A percentile compares a stretch with the other conserved stretches of the same genome.
These are phyloP conservation scores for Microplitis mediator DNA, from an alignment of 1,140 invertebrate species.

Conservation along the genomic window DNA sequence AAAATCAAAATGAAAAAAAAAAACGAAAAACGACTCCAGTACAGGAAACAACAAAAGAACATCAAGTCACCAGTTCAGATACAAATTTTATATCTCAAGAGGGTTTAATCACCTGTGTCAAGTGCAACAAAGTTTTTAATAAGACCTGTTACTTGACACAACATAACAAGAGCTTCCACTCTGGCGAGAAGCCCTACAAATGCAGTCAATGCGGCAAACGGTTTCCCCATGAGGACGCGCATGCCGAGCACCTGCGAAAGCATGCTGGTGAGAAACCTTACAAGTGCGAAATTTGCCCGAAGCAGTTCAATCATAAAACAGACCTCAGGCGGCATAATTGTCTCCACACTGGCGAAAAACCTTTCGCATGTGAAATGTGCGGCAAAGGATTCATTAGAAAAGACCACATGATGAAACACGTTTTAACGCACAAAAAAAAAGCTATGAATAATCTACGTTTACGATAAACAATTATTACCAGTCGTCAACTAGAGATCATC, in stretches of 20 bases:
- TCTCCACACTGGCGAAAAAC: slow-evolving; percentile 82
- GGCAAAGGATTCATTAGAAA: slow-evolving; percentile 91
- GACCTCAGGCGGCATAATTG: slow-evolving; percentile 88
- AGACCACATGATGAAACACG: slow-evolving; percentile 94
- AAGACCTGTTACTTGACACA: slow-evolving; percentile 87
- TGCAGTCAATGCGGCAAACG: slow-evolving; percentile 84
- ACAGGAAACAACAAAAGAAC: slow-evolving; percentile 32
- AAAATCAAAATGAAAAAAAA: slow-evolving; percentile 33
- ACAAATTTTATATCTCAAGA: slow-evolving; percentile 52
- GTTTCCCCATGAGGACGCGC: slow-evolving; percentile 71
- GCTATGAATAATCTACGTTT: slow-evolving; percentile 39
- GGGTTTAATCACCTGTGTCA: slow-evolving; percentile 75
- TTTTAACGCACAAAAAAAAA: slow-evolving; percentile 78
- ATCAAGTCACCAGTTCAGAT: slow-evolving; percentile 43
- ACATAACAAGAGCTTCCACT: slow-evolving; percentile 88
- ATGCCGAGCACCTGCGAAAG: slow-evolving; percentile 75
- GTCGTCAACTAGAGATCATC: not conserved
- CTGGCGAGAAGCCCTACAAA: slow-evolving; percentile 84
- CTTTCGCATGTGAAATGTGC: slow-evolving; percentile 80
- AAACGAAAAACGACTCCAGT: slow-evolving; percentile 37
- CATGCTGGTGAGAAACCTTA: slow-evolving; percentile 86
- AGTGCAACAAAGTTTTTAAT: slow-evolving; percentile 85
- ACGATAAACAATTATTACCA: not conserved
- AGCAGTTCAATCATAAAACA: slow-evolving; percentile 90
- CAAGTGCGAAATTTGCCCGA: slow-evolving; percentile 86